Conservation (phyloP, 2,888 invertebrate genomes). For the Microctonus hyperodae region DNA sequence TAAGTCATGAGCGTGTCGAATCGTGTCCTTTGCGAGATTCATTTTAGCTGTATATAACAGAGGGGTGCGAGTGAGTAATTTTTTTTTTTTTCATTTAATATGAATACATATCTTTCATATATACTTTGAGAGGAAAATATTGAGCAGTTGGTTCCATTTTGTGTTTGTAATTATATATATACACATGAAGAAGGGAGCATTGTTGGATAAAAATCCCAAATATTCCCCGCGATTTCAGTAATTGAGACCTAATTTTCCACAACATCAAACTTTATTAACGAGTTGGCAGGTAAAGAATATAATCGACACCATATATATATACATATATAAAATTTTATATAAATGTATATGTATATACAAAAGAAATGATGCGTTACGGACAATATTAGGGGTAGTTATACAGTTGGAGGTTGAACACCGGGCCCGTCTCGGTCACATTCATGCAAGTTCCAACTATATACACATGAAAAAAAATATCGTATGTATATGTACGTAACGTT, state of each 20-base stretch:
- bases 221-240: conserved; percentile 38
- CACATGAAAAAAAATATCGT: no score
- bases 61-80: not conserved
- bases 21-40: not conserved
- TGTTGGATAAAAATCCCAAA: conserved; percentile 15
- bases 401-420: conserved; percentile 36
- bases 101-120: not conserved
- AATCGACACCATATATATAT: conserved; percentile 23
- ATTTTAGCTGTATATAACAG: not conserved
- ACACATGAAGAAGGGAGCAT: no score
- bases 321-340: no score
- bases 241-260: conserved; percentile 61
- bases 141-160: no score
- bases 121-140: not conserved
- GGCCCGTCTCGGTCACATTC: conserved; percentile 22
- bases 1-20: not conserved
- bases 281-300: conserved; percentile 45
- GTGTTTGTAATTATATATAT: not conserved
- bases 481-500: not conserved
- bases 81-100: not conserved
- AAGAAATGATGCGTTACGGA: conserved; percentile 36
- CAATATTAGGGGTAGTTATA: conserved; percentile 5
- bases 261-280: conserved; percentile 60
- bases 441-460: conserved; percentile 29
- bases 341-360: conserved; percentile 15